Evolutionary conservation across 1,140 invertebrate genomes (phyloP).

Genomic region (Phortica variegata): DNA sequence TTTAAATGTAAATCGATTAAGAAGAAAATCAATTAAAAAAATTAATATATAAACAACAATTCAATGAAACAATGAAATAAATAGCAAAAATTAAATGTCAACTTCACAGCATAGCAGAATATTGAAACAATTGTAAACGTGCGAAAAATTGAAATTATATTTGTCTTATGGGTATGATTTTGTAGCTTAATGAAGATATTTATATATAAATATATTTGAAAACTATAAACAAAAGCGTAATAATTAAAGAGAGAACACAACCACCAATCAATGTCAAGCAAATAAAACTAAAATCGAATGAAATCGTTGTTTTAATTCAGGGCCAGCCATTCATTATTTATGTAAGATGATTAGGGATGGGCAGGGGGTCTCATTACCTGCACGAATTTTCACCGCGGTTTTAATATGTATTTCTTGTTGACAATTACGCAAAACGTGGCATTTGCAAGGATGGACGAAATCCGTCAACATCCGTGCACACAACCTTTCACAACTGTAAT

Average conservation of each 20-base stretch:
- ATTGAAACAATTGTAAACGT: slow-evolving; percentile 29
- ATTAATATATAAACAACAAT: slow-evolving; percentile 40
- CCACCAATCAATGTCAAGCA: slow-evolving; percentile 54
- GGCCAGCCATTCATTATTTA: slow-evolving; percentile 52
- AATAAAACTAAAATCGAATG: slow-evolving; percentile 35
- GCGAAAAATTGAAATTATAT: slow-evolving; percentile 36
- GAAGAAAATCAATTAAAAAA: neutral
- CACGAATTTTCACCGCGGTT: too few species aligned
- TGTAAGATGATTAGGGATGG: slow-evolving; percentile 21
- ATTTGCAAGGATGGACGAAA: too few species aligned
- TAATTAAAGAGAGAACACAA: slow-evolving; percentile 52
- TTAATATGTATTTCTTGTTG: too few species aligned
- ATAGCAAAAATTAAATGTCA: slow-evolving; percentile 21
- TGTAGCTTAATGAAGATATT: slow-evolving; percentile 41
- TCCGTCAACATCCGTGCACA: too few species aligned
- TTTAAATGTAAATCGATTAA: too few species aligned
- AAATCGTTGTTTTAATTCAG: too few species aligned
- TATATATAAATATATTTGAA: slow-evolving; percentile 21
- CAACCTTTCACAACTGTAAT: too few species aligned
- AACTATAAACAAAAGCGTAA: slow-evolving; percentile 38
- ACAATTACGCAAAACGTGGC: too few species aligned
- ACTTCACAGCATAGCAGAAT: slow-evolving; percentile 16
- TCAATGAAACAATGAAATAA: slow-evolving; percentile 44
- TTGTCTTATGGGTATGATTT: slow-evolving; percentile 48
- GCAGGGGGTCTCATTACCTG: neutral